Evolutionary conservation across 2,888 invertebrate genomes (phyloP), one percentile per base, ranked within the genome.

Genomic region (Amaurobius ferox): DNA sequence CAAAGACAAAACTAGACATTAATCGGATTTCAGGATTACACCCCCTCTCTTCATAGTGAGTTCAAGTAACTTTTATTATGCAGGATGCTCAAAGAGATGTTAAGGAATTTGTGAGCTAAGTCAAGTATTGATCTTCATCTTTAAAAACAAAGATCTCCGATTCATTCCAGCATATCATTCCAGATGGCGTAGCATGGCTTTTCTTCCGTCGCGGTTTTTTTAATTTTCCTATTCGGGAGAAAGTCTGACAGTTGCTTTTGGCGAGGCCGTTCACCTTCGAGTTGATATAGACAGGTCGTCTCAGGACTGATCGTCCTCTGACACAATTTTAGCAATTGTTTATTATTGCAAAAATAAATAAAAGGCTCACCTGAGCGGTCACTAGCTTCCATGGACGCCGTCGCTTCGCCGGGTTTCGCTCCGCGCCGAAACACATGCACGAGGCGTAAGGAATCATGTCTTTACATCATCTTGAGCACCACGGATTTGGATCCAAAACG

Each of bases 401-500:
- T 16, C 81, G 35, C 28, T 55, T 35, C 23, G 71, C 66, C 28
- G 64, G 64, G 62, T 40, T 28, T 29, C 72, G 77, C 62, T 74
- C 78, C 35, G 73, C 74, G 29, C 79, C 74, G 76, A 87, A 85
- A 55, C 88, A 86, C 87, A 89, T 87, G 78, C 89, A 89, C 67
- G 89, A 79, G 28, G 88, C 81, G 86, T 87, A 89, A 19, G 89
- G 89, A 48, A 89, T 88, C 89, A 89, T 89, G 30, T 23, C 66
- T 70, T 62, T 71, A 72, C 44, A 68, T 32, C 80, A 73, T 68
- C 40, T 40, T 28, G 79, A 26, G 40, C 40, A 68, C 28, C 68
- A 68, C 9, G 28, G 39, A 40, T 28, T 28, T 44, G 44, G 40
- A 32, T 35, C 62, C 28, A 28, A 67, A 61, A 61, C 26, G 61